Conservation (phyloP, 1,140 invertebrate genomes). For the Phymastichus coffea region DNA sequence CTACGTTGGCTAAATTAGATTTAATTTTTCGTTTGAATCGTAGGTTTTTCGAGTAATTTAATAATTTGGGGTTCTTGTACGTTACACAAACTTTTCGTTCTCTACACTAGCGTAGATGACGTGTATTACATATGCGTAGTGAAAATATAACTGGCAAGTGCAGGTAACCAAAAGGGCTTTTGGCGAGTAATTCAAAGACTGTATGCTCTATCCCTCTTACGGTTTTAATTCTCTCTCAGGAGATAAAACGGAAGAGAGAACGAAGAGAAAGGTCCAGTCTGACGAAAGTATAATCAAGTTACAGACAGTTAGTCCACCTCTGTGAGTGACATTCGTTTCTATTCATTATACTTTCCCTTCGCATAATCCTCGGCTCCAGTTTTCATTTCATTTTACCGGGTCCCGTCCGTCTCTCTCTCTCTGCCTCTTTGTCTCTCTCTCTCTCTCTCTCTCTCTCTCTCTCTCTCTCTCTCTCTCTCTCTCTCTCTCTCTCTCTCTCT, state of each 20-base stretch:
- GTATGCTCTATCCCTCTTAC: too few relatives aligned
- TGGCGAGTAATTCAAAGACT: too few relatives aligned
- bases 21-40: slow-evolving; percentile 5
- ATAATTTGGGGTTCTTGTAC: too few relatives aligned
- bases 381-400: slow-evolving; percentile 7
- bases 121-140: neutral
- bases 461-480: too few relatives aligned
- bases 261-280: neutral
- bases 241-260: too few relatives aligned
- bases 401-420: too few relatives aligned
- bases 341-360: slow-evolving; percentile 22
- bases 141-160: slow-evolving; percentile 8
- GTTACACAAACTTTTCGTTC: neutral
- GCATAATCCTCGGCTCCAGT: neutral
- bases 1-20: neutral
- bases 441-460: too few relatives aligned
- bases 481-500: too few relatives aligned
- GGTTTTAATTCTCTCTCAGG: too few relatives aligned
- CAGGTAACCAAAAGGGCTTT: too few relatives aligned
- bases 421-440: too few relatives aligned
- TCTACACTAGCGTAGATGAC: too few relatives aligned
- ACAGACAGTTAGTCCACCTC: slow-evolving; percentile 9
- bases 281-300: slow-evolving; percentile 20
- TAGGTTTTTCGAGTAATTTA: slow-evolving; percentile 9
- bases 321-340: slow-evolving; percentile 8